These are phyloP conservation scores for Caradrina clavipalpis DNA, from an alignment of 2,888 invertebrate species.

Conservation along the genomic window DNA sequence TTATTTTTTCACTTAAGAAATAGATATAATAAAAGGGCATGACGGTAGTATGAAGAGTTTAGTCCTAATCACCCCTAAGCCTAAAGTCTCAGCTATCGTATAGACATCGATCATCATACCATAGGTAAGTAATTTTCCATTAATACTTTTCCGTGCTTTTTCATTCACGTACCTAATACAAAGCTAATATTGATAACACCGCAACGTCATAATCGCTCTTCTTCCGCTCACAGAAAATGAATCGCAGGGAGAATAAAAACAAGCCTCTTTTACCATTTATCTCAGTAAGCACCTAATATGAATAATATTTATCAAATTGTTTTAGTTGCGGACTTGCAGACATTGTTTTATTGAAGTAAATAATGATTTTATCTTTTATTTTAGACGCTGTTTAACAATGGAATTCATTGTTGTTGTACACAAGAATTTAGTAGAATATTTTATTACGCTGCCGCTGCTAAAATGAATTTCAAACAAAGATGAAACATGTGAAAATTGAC, in stretches of 20 bases:
- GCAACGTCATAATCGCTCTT: constrained; percentile 25
- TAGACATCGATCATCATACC: constrained; percentile 6
- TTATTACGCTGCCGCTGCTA: neutral
- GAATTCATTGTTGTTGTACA: neutral
- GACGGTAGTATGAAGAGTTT: neutral
- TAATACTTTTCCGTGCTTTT: constrained; percentile 5
- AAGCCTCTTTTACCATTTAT: neutral
- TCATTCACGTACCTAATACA: constrained; percentile 17
- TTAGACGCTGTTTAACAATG: neutral
- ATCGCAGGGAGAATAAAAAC: neutral
- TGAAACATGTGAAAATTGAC: neutral
- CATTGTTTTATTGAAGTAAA: neutral
- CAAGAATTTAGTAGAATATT: neutral
- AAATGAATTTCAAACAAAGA: neutral
- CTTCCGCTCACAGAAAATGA: constrained; percentile 14
- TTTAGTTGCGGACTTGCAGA: neutral
- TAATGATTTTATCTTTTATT: neutral
- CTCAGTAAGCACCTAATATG: neutral
- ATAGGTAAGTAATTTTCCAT: constrained; percentile 10
- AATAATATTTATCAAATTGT: neutral
- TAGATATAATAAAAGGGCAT: too few relatives aligned
- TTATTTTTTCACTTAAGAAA: too few relatives aligned
- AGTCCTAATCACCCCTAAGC: neutral
- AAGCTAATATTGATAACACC: constrained; percentile 27
- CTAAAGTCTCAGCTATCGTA: too few relatives aligned